Conservation (phyloP, 2,113 vertebrate species). For the Cacatua alba region DNA sequence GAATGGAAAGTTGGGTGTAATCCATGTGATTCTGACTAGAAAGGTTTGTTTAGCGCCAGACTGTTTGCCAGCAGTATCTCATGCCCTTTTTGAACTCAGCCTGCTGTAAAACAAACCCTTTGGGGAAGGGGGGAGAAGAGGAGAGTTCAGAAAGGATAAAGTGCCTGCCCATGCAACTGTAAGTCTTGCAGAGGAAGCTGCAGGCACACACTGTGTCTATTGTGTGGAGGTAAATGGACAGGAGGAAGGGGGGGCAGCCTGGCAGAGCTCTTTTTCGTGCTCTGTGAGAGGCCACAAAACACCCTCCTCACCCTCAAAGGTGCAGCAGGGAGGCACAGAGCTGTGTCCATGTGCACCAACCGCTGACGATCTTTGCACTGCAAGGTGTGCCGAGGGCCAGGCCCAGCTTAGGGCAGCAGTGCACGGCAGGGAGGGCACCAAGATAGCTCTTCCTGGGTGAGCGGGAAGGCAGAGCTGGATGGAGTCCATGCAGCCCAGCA, state of each 20-base stretch:
- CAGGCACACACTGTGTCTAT: conserved; percentile 44
- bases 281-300: background rate
- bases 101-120: conserved; percentile 52
- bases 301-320: background rate
- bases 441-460: background rate
- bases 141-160: conserved; percentile 16
- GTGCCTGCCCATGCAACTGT: conserved; percentile 46
- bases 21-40: background rate
- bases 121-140: background rate
- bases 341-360: background rate
- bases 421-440: rapidly evolving
- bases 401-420: background rate
- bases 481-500: background rate
- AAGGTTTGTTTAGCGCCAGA: conserved; percentile 5
- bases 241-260: conserved; percentile 10
- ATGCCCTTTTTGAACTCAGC: conserved; percentile 45
- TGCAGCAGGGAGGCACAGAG: background rate
- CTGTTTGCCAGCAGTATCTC: conserved; percentile 39
- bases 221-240: conserved; percentile 31
- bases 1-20: background rate
- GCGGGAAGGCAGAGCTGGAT: background rate
- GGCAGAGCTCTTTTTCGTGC: background rate
- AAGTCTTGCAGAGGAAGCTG: conserved; percentile 3
- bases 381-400: background rate
- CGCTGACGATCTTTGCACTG: background rate